Conservation (phyloP, 2,888 invertebrate species). For the Dermolepida albohirtum region DNA sequence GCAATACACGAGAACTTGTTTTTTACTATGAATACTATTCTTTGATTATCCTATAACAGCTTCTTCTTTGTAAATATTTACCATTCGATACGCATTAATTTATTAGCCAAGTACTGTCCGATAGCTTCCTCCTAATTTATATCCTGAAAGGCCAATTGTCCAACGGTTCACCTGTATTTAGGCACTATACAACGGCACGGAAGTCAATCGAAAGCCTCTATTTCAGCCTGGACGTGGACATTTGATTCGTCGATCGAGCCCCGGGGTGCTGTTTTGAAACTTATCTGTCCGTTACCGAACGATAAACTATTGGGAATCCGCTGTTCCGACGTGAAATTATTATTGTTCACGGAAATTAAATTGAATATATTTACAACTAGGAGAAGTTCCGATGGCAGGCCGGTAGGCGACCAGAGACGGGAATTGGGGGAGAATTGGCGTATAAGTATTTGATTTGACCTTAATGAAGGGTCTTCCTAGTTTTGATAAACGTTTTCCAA, state of each 20-base stretch:
- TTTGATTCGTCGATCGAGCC: slow-evolving; percentile 57
- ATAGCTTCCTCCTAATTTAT: slow-evolving; percentile 19
- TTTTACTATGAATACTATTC: too few relatives aligned
- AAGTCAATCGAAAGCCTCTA: slow-evolving; percentile 16
- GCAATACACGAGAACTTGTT: too few relatives aligned
- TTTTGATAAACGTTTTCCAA: too few relatives aligned
- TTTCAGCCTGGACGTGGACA: slow-evolving; percentile 46
- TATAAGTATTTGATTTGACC: not conserved
- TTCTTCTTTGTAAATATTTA: too few relatives aligned
- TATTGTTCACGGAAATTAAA: slow-evolving; percentile 34
- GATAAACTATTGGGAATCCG: slow-evolving; percentile 35
- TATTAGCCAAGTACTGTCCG: not conserved
- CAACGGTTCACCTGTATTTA: slow-evolving; percentile 16
- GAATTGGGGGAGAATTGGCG: not conserved
- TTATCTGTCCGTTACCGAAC: slow-evolving; percentile 40
- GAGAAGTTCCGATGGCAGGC: not conserved
- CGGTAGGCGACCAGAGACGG: not conserved
- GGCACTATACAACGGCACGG: not conserved
- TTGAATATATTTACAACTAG: slow-evolving; percentile 29
- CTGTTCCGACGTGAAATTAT: slow-evolving; percentile 33
- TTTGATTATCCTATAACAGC: too few relatives aligned
- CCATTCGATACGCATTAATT: too few relatives aligned
- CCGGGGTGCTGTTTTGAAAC: slow-evolving; percentile 53
- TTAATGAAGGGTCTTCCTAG: not conserved
- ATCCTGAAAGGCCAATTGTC: slow-evolving; percentile 23